Conservation (phyloP, 2,888 invertebrate species). For the Parnassius orleans region DNA sequence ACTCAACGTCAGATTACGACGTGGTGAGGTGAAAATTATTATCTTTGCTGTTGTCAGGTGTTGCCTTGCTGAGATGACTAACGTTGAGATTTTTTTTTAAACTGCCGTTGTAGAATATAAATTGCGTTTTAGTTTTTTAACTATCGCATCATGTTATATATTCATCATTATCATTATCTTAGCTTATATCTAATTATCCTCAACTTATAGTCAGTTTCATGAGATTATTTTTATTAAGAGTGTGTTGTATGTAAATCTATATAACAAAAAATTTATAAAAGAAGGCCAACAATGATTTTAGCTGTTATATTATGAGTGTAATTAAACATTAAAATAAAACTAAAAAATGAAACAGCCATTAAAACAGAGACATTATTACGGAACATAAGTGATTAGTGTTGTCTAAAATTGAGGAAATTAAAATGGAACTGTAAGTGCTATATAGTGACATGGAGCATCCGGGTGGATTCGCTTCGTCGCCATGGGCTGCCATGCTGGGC, state of each 20-base stretch:
- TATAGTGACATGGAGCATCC: constrained; percentile 86
- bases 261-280: not conserved
- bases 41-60: not conserved
- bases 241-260: too few relatives aligned
- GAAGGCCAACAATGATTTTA: not conserved
- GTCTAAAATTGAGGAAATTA: constrained; percentile 17
- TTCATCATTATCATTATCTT: not conserved
- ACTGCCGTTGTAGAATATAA: too few relatives aligned
- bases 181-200: not conserved
- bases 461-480: constrained; percentile 87
- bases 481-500: constrained; percentile 89
- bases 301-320: not conserved
- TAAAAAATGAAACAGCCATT: constrained; percentile 43
- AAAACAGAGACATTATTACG: constrained; percentile 19
- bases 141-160: not conserved
- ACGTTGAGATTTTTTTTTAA: too few relatives aligned
- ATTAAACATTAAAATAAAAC: constrained; percentile 16
- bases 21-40: not conserved
- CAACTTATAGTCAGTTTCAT: not conserved
- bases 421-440: constrained; percentile 31
- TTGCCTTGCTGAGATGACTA: not conserved
- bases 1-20: too few relatives aligned
- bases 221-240: too few relatives aligned
- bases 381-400: constrained; percentile 24
- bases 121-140: not conserved